These are phyloP conservation scores for Leptatherina wallacei DNA, from an alignment of 2,797 vertebrate genomes.

Conservation along the genomic window DNA sequence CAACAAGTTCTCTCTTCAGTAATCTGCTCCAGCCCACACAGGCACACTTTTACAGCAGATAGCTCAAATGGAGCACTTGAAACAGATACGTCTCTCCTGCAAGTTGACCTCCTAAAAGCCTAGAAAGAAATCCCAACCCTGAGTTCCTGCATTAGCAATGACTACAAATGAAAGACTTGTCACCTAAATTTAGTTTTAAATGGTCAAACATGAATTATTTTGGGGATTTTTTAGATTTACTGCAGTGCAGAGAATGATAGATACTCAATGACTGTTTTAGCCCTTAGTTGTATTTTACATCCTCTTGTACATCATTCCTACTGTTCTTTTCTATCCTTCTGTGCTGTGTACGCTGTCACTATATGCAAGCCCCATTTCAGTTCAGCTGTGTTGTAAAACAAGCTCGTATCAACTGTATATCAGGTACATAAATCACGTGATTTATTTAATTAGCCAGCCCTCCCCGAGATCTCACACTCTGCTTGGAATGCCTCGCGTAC, in stretches of 20 bases:
- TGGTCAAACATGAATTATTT: conserved; percentile 13
- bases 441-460: conserved; percentile 78
- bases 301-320: too few relatives aligned
- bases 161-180: conserved; percentile 66
- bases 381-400: conserved; percentile 64
- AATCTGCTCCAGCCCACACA: conserved; percentile 27
- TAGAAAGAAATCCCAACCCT: conserved; percentile 46
- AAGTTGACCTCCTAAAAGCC: conserved; percentile 67
- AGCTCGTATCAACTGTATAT: conserved; percentile 66
- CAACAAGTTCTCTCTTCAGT: conserved; percentile 7
- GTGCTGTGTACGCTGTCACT: conserved; percentile 33
- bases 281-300: conserved; percentile 10
- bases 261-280: conserved; percentile 7
- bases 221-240: conserved; percentile 13
- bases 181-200: conserved; percentile 38
- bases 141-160: conserved; percentile 62
- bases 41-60: conserved; percentile 48
- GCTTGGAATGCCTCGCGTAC: conserved; percentile 72
- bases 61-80: conserved; percentile 56
- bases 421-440: conserved; percentile 77
- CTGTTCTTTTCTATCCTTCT: conserved; percentile 8
- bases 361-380: conserved; percentile 27
- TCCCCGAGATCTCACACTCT: conserved; percentile 75
- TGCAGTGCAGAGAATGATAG: neutral
- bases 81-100: conserved; percentile 59